These are phyloP conservation scores for Meles meles DNA, from an alignment of 2,113 vertebrate genomes.

Conservation along the genomic window DNA sequence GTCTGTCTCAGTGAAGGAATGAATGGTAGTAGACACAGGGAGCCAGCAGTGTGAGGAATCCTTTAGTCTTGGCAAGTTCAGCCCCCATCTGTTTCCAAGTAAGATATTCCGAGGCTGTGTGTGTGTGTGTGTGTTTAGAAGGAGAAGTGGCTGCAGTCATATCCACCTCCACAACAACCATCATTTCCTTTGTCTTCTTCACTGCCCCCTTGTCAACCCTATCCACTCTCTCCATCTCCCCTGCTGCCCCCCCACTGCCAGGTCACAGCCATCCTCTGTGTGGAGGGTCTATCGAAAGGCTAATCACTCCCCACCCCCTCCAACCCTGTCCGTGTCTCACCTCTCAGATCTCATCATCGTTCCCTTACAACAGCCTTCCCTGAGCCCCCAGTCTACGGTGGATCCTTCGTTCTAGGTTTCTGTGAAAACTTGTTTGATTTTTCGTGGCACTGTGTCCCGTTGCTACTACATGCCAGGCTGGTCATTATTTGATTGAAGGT, in stretches of 20 bases:
- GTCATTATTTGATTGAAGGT: neutral
- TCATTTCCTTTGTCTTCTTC: neutral
- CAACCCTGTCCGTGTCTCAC: neutral
- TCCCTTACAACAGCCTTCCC: neutral
- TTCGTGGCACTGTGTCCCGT: neutral
- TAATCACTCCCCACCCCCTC: fast-evolving
- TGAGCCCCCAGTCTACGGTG: neutral
- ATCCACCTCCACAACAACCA: neutral
- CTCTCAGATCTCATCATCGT: neutral
- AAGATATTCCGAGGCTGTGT: neutral
- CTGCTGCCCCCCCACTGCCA: neutral
- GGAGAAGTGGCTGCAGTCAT: neutral
- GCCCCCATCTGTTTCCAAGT: neutral
- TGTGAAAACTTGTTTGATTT: neutral
- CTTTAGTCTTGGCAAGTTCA: neutral
- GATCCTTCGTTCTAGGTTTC: neutral
- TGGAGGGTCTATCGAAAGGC: neutral
- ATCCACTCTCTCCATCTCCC: neutral
- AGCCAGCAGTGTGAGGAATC: neutral
- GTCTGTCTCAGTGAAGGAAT: neutral
- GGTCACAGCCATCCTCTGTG: neutral
- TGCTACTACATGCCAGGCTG: neutral
- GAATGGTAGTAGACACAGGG: neutral
- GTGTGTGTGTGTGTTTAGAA: too few species aligned
- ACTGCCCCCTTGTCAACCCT: neutral